Conservation (phyloP, 2,113 vertebrate genomes). For the Pyxicephalus adspersus region DNA sequence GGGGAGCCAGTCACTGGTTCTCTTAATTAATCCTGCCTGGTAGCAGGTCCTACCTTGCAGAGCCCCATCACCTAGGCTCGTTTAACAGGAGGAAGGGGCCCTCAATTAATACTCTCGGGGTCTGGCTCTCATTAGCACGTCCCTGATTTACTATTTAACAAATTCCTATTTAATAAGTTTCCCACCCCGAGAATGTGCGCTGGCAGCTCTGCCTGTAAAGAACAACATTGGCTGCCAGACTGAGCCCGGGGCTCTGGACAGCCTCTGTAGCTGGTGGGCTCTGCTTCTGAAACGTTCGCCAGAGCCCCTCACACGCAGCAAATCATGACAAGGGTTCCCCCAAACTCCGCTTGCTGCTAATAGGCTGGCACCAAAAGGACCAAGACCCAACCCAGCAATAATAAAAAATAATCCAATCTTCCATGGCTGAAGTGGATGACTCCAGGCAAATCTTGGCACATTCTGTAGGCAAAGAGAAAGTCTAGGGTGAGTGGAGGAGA, state of each 20-base stretch:
- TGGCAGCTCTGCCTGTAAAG: background rate
- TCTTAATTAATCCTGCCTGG: background rate
- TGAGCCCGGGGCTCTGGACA: background rate
- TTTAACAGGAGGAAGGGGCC: background rate
- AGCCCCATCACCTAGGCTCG: background rate
- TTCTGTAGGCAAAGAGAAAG: too few species aligned
- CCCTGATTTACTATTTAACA: constrained; percentile 67
- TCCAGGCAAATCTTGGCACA: too few species aligned
- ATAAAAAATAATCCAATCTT: too few species aligned
- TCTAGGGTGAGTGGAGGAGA: too few species aligned
- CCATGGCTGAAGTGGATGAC: too few species aligned
- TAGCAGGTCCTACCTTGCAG: background rate
- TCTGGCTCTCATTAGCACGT: constrained; percentile 60
- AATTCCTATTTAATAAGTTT: constrained; percentile 59
- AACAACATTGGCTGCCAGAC: constrained; percentile 1
- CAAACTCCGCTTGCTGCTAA: too few species aligned
- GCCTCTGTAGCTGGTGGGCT: background rate
- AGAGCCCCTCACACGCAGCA: too few species aligned
- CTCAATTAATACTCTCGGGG: constrained; percentile 11
- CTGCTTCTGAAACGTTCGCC: background rate
- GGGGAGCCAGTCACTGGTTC: too few species aligned
- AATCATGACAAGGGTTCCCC: too few species aligned
- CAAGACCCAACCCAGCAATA: too few species aligned
- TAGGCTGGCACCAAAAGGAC: too few species aligned
- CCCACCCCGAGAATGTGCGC: fast-evolving